Base-by-base conservation (phyloP, 2,113 vertebrate species). In the Calidris pugnax region DNA sequence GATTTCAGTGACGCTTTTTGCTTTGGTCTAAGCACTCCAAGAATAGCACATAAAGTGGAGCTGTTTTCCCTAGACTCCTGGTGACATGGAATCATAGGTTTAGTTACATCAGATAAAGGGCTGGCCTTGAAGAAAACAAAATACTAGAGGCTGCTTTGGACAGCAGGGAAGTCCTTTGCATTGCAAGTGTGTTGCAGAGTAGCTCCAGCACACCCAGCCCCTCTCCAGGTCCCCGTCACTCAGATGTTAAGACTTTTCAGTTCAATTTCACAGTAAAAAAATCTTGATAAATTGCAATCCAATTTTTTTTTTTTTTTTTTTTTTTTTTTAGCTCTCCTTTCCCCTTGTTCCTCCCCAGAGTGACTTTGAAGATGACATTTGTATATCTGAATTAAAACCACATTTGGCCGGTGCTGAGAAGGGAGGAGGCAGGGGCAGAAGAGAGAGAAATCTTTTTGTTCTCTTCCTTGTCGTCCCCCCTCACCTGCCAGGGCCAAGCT, bases 401-500 rank as follows among this genome's bases (percentile, higher is more conserved):
- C 72, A 95, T 96, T 95, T 84, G 43, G 72, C 89, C 47, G 39
- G 14, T 21, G 32, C 53, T 92, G 72, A 0, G 12, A 83, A 89
- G 27, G 16, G 18, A 26, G 47, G 18, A 95, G 56, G 71, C 28
- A 76, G 43, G 55, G 77, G 62, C 56, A 92, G 68, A 78, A 79
- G 41, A 92, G 50, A 91, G 51, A 96, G 79, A 95, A 95, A 91
- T 50, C 28, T 78, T 95, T 97, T 97, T 97, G 97, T 97, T 97
- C 92, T 96, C 82, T 27, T 95, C 26, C 66, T 96, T 9, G 6
- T 59, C 12, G 68, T n/a, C 89, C 50, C 51, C 63, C 56, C 35
- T 90, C 87, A 95, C 77, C 97, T 98, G 94, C 57, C 83, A 93
- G 35, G 90, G 94, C 81, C 89, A 89, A 95, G 81, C 51, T 91